phyloP scores from a whole-genome alignment of 2,113 vertebrate species.

The Electrona antarctica region DNA sequence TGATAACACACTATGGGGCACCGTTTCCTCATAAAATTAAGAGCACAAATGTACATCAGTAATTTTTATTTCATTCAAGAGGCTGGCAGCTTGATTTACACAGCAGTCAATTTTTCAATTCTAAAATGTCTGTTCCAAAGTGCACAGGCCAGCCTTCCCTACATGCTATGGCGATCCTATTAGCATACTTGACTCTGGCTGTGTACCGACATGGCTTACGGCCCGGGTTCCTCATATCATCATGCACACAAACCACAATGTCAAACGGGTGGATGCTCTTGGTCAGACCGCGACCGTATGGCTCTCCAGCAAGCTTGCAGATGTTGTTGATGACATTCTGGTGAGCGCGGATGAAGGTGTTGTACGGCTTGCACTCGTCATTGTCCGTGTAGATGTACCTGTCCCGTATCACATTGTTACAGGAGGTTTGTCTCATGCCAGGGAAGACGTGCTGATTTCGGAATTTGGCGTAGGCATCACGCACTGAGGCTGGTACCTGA shows the following conservation, averaged over 20 bases:
- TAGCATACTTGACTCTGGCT: neutral
- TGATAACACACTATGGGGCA: no score
- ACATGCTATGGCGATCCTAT: constrained; percentile 33
- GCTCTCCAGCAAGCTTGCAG: neutral
- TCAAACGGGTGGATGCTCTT: constrained; percentile 27
- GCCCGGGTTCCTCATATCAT: neutral
- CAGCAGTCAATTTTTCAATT: neutral
- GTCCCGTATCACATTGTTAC: fast-evolving
- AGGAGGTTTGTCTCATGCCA: fast-evolving
- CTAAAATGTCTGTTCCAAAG: constrained; percentile 10
- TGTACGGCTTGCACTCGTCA: constrained; percentile 39
- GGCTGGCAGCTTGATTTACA: neutral
- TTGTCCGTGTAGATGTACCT: neutral
- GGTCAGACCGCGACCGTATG: neutral
- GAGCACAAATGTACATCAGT: constrained; percentile 6
- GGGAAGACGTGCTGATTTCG: constrained; percentile 24
- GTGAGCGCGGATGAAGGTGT: constrained; percentile 43
- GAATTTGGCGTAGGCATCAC: neutral
- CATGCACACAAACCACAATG: constrained; percentile 36
- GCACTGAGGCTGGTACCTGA: neutral
- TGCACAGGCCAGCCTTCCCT: constrained; percentile 35
- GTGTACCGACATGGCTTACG: constrained; percentile 28
- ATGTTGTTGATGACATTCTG: neutral
- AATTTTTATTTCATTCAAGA: neutral
- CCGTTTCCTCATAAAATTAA: no score